phyloP scores from a whole-genome alignment of 2,888 invertebrate species.

The Pterostichus niger region DNA sequence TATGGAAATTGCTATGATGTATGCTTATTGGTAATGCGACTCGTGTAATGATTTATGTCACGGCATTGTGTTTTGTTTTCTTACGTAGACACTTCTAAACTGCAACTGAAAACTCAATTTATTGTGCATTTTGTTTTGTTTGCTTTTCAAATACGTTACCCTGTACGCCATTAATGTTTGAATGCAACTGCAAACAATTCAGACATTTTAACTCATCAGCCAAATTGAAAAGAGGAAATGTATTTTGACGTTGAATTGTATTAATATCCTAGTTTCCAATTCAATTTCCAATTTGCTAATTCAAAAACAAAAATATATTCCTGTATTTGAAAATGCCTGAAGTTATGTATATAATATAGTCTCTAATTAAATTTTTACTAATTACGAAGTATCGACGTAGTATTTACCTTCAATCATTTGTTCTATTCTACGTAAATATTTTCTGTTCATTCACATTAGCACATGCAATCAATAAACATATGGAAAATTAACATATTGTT shows the following conservation, averaged over 20 bases:
- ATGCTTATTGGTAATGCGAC: conserved; percentile 16
- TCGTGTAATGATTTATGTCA: too few species aligned
- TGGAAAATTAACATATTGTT: conserved; percentile 14
- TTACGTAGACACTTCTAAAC: conserved; percentile 5
- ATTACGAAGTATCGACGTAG: background rate
- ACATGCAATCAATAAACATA: conserved; percentile 31
- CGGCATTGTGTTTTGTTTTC: conserved; percentile 17
- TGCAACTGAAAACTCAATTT: conserved; percentile 3
- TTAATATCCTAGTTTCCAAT: too few species aligned
- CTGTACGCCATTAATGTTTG: too few species aligned
- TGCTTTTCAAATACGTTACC: too few species aligned
- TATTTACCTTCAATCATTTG: conserved; percentile 26
- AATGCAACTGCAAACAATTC: too few species aligned
- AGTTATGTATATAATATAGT: background rate
- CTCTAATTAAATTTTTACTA: conserved; percentile 7
- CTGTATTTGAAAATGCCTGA: too few species aligned
- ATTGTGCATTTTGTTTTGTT: too few species aligned
- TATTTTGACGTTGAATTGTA: too few species aligned
- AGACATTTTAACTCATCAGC: too few species aligned
- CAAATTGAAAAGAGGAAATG: too few species aligned
- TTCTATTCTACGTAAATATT: conserved; percentile 29
- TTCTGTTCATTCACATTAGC: background rate
- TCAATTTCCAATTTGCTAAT: too few species aligned
- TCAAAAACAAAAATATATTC: background rate
- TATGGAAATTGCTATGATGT: conserved; percentile 36